phyloP scores from a whole-genome alignment of 2,888 invertebrate genomes.

The Cacoxenus indagator region DNA sequence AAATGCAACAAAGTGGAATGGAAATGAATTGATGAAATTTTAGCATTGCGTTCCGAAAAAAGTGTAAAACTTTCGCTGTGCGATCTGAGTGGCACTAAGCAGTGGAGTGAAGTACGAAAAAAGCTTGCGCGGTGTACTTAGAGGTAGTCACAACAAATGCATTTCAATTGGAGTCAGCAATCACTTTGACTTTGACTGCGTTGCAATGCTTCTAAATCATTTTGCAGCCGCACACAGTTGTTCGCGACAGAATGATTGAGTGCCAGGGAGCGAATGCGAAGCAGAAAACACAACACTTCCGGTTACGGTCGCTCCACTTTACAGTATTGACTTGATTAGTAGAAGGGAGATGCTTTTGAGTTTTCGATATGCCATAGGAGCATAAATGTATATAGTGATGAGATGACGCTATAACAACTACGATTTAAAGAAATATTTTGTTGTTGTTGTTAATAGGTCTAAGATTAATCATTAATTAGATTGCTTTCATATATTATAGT shows the following conservation, averaged over 20 bases:
- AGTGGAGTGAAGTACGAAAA: too few species aligned
- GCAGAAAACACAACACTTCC: constrained; percentile 7
- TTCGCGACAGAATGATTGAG: background rate
- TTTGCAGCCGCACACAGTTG: background rate
- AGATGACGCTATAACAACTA: too few species aligned
- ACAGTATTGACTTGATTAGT: background rate
- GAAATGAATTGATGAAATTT: constrained; percentile 13
- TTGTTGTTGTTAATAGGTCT: too few species aligned
- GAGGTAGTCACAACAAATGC: constrained; percentile 6
- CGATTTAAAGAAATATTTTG: too few species aligned
- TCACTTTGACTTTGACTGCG: background rate
- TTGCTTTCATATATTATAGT: too few species aligned
- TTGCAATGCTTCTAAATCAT: constrained; percentile 8
- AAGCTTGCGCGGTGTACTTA: too few species aligned
- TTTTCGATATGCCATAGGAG: too few species aligned
- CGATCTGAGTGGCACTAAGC: too few species aligned
- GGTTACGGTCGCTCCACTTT: constrained; percentile 18
- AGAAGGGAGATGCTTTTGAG: too few species aligned
- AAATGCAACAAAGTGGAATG: constrained; percentile 23
- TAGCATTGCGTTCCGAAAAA: background rate
- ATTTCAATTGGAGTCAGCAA: constrained; percentile 16
- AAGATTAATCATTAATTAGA: too few species aligned
- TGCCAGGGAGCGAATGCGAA: background rate
- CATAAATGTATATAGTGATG: too few species aligned
- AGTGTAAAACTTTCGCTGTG: background rate